Evolutionary conservation across 2,797 vertebrate genomes (phyloP).

Genomic region (Bradypodion ventrale): DNA sequence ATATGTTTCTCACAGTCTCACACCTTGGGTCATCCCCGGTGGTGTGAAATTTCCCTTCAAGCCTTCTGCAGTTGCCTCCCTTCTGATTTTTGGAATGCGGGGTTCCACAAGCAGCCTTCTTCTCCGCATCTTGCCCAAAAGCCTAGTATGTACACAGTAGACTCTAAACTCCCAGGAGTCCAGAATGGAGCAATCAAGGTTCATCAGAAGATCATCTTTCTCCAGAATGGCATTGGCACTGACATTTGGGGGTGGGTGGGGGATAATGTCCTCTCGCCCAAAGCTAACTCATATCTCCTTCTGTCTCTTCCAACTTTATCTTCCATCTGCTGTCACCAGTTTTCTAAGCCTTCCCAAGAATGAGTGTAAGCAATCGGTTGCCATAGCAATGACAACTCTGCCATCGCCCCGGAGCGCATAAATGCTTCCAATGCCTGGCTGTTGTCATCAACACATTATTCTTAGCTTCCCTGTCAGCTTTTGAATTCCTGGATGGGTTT

Average conservation of each 20-base stretch:
- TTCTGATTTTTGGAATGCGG: too few relatives aligned
- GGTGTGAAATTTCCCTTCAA: too few relatives aligned
- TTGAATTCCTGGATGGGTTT: neutral
- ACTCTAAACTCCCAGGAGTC: too few relatives aligned
- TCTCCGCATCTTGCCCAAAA: too few relatives aligned
- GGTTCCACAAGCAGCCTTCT: too few relatives aligned
- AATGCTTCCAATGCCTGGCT: constrained; percentile 8
- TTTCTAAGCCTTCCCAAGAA: neutral
- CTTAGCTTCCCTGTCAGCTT: neutral
- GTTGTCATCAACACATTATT: neutral
- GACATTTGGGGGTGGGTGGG: neutral
- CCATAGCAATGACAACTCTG: constrained; percentile 19
- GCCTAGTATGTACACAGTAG: too few relatives aligned
- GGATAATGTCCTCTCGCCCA: neutral
- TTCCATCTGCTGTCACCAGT: neutral
- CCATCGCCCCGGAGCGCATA: constrained; percentile 3
- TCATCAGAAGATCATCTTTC: too few relatives aligned
- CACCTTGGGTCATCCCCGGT: too few relatives aligned
- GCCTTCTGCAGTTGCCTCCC: too few relatives aligned
- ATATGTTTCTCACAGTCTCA: too few relatives aligned
- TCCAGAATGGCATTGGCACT: neutral
- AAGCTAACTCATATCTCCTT: neutral
- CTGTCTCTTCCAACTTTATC: neutral
- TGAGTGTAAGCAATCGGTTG: constrained; percentile 28
- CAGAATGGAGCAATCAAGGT: too few relatives aligned